Conservation (phyloP, 2,888 invertebrate genomes). For the Phaedon cochleariae region DNA sequence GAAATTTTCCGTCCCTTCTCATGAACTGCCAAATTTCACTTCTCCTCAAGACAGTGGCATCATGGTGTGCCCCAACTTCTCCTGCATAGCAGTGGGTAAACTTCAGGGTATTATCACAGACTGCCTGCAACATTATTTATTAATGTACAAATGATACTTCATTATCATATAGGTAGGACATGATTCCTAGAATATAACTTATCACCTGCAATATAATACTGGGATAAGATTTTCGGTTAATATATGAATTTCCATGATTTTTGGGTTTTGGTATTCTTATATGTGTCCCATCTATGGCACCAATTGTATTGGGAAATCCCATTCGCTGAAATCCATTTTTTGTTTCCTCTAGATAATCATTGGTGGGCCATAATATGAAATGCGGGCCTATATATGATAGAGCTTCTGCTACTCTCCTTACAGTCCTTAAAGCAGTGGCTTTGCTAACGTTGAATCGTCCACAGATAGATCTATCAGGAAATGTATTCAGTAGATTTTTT, state of each 20-base stretch:
- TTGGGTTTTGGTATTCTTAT: slow-evolving; percentile 22
- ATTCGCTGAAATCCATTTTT: slow-evolving; percentile 6
- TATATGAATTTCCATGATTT: slow-evolving; percentile 21
- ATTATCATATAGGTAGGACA: too few species aligned
- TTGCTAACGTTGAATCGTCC: slow-evolving; percentile 9
- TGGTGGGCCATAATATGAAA: neutral
- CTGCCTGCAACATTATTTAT: neutral
- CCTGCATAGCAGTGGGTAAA: too few species aligned
- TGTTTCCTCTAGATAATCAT: neutral
- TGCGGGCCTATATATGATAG: neutral
- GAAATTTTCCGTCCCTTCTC: too few species aligned
- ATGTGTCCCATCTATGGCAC: too few species aligned
- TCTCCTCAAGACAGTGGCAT: too few species aligned
- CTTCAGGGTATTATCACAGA: neutral
- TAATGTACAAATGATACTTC: too few species aligned
- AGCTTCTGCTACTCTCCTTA: neutral
- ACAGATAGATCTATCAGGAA: neutral
- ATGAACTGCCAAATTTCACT: neutral
- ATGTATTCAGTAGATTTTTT: too few species aligned
- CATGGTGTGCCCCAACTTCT: too few species aligned
- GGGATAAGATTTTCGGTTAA: slow-evolving; percentile 19
- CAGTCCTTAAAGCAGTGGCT: slow-evolving; percentile 9
- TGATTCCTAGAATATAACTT: neutral
- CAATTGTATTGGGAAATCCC: slow-evolving; percentile 10
- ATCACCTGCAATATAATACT: slow-evolving; percentile 23